Evolutionary conservation across 53 echinoderm and acorn worm genomes (phyloP).

Genomic region (Temnopleurus reevesii): DNA sequence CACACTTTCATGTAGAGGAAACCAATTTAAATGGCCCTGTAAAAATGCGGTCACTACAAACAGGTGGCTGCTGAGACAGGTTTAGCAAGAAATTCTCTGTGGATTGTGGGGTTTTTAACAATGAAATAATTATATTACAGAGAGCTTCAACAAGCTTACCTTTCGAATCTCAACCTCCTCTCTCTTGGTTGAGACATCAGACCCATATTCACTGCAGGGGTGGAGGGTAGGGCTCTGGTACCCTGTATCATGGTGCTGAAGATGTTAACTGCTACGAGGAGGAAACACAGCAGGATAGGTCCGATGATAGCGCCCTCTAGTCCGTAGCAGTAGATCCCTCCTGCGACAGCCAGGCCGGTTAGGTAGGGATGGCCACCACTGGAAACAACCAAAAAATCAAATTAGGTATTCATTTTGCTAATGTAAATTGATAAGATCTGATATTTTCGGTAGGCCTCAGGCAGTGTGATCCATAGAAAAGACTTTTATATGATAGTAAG

Average conservation of each 20-base stretch:
- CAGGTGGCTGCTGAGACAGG: no score
- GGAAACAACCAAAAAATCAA: background rate
- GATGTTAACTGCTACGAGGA: constrained; percentile 86
- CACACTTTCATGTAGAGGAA: background rate
- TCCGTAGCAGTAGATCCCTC: constrained; percentile 90
- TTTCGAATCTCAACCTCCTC: constrained; percentile 36
- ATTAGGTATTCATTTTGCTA: background rate
- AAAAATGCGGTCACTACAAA: no score
- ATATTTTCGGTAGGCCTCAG: no score
- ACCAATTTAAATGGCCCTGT: background rate
- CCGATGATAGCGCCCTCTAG: constrained; percentile 96
- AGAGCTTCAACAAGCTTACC: background rate
- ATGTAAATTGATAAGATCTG: background rate
- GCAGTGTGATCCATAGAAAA: no score
- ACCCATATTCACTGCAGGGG: background rate
- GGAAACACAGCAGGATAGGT: constrained; percentile 87
- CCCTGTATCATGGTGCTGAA: constrained; percentile 81
- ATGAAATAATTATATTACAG: no score
- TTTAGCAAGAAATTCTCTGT: no score
- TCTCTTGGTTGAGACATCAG: constrained; percentile 16
- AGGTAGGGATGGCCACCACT: constrained; percentile 97
- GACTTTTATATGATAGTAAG: no score
- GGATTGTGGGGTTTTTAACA: no score
- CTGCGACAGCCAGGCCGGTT: constrained; percentile 92
- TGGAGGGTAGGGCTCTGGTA: background rate